Evolutionary conservation across 2,797 vertebrate species (phyloP).

Genomic region (Megaceryle alcyon): DNA sequence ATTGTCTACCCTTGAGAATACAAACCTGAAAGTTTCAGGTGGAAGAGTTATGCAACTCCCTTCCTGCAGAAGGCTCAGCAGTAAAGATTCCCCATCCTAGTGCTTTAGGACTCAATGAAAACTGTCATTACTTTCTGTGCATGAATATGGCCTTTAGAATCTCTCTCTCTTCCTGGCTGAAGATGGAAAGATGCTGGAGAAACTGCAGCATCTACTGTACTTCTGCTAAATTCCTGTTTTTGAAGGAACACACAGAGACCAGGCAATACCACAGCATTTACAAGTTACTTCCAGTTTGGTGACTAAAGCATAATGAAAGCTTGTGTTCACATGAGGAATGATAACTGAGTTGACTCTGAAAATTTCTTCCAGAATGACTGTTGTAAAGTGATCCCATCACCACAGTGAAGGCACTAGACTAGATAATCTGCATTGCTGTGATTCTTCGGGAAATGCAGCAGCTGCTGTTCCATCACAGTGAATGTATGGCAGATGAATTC

Average conservation of each 20-base stretch:
- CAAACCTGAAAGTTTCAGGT: not conserved
- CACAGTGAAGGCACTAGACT: not conserved
- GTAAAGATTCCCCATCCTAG: not conserved
- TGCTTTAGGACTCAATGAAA: not conserved
- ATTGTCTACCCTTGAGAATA: not conserved
- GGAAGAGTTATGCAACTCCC: not conserved
- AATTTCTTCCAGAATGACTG: not conserved
- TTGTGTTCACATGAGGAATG: not conserved
- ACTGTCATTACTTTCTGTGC: not conserved
- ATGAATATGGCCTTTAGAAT: not conserved
- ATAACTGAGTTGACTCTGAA: not conserved
- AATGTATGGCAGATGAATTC: not conserved
- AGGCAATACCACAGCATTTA: not conserved
- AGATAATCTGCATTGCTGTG: not conserved
- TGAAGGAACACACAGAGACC: not conserved
- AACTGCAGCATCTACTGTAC: not conserved
- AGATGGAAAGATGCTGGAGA: not conserved
- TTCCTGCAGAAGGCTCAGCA: not conserved
- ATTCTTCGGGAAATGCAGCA: not conserved
- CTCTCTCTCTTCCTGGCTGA: not conserved
- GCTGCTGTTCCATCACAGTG: not conserved
- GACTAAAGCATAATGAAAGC: not conserved
- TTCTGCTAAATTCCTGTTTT: not conserved
- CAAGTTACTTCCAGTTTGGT: not conserved
- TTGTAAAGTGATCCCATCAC: not conserved